phyloP scores from a whole-genome alignment of 2,888 invertebrate genomes.

The Volucella inflata region DNA sequence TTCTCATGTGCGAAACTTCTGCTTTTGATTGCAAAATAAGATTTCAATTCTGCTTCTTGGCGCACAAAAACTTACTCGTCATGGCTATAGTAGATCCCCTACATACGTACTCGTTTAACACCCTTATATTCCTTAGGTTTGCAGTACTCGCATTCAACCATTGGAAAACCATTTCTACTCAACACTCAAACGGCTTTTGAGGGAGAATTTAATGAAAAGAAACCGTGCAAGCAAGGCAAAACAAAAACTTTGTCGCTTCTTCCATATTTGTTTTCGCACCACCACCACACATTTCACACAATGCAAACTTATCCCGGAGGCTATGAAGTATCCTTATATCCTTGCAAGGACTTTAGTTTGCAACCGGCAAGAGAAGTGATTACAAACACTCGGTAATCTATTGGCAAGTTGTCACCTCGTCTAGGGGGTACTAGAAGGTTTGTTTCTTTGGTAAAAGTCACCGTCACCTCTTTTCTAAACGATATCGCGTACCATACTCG shows the following conservation, averaged over 20 bases:
- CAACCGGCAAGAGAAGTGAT: constrained; percentile 46
- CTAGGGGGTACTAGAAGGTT: constrained; percentile 25
- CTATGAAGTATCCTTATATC: constrained; percentile 19
- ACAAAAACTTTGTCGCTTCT: constrained; percentile 29
- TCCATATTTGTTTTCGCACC: constrained; percentile 29
- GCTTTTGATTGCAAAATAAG: not conserved
- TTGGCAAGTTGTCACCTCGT: constrained; percentile 72
- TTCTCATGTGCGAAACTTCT: not conserved
- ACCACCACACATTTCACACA: constrained; percentile 8
- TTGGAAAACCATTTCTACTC: constrained; percentile 39
- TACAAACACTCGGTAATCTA: constrained; percentile 64
- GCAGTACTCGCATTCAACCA: not conserved
- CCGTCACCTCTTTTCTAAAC: constrained; percentile 18
- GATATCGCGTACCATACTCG: constrained; percentile 11
- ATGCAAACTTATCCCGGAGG: constrained; percentile 44
- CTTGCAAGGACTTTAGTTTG: constrained; percentile 31
- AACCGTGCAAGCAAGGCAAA: constrained; percentile 8
- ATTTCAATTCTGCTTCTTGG: not conserved
- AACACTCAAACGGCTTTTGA: constrained; percentile 22
- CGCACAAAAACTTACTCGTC: not conserved
- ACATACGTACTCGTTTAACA: too few relatives aligned
- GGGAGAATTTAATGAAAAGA: constrained; percentile 19
- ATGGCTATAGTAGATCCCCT: too few relatives aligned
- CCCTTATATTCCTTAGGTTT: too few relatives aligned
- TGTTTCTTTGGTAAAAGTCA: constrained; percentile 29